Percentiles rank a stretch among this genome's conserved stretches.
Evolutionary conservation across 2,888 invertebrate species (phyloP).

Genomic region (Scaeva pyrastri): DNA sequence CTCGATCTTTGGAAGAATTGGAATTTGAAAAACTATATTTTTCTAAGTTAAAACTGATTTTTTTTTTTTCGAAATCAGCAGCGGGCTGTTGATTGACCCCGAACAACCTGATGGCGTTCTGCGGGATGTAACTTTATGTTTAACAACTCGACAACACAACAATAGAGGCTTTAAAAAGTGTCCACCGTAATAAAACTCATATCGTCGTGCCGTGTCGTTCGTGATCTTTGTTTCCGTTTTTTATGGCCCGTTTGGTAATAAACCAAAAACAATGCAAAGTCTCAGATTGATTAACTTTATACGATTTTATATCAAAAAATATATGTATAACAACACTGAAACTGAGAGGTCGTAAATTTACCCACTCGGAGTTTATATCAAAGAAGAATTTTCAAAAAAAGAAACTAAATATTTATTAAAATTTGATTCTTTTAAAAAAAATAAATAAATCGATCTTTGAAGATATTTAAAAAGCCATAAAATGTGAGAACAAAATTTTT

Average conservation of each 20-base stretch:
- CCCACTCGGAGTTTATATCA: constrained; percentile 5
- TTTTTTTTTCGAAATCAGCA: too few species aligned
- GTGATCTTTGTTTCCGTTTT: constrained; percentile 71
- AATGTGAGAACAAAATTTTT: constrained; percentile 47
- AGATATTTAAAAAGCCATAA: constrained; percentile 71
- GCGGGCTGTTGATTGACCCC: constrained; percentile 44
- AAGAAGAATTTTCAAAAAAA: not conserved
- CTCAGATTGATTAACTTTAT: constrained; percentile 64
- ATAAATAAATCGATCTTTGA: constrained; percentile 1
- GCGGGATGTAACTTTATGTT: constrained; percentile 53
- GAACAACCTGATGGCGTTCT: constrained; percentile 33
- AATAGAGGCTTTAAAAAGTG: constrained; percentile 59
- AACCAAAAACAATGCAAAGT: constrained; percentile 61
- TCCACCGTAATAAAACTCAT: constrained; percentile 60
- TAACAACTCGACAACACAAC: constrained; percentile 64
- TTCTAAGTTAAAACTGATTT: constrained; percentile 37
- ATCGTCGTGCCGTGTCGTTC: too few species aligned
- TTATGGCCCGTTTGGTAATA: constrained; percentile 53
- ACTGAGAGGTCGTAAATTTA: constrained; percentile 7
- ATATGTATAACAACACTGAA: not conserved
- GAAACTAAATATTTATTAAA: constrained; percentile 71
- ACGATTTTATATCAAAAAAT: not conserved
- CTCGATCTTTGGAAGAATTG: not conserved
- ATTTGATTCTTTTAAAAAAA: constrained; percentile 54
- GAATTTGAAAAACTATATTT: constrained; percentile 58